These are phyloP conservation scores for Poeciliopsis prolifica DNA, from an alignment of 2,113 vertebrate species.

Conservation along the genomic window DNA sequence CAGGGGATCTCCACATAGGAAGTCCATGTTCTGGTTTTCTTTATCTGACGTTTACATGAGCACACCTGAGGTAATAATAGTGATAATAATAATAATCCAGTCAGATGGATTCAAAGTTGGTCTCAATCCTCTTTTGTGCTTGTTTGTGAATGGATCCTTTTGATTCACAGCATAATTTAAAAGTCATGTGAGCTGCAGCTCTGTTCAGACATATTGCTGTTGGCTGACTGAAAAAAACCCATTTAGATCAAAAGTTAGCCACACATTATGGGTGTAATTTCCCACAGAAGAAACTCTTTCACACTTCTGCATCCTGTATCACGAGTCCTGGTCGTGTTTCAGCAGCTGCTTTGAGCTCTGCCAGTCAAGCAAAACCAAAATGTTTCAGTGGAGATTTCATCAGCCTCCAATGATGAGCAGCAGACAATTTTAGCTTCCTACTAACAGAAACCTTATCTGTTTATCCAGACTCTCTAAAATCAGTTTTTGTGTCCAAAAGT, in stretches of 20 bases:
- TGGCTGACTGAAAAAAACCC: neutral
- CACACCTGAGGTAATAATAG: neutral
- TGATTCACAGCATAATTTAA: neutral
- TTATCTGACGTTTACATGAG: neutral
- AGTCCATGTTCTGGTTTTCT: neutral
- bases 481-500: neutral
- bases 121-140: too few species aligned
- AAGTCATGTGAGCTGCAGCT: neutral
- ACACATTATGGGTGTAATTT: slow-evolving; percentile 31
- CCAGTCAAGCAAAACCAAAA: slow-evolving; percentile 29
- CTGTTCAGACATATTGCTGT: neutral
- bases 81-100: too few species aligned
- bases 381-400: slow-evolving; percentile 21
- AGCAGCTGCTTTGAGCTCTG: slow-evolving; percentile 48
- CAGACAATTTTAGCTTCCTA: neutral
- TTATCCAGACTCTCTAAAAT: neutral
- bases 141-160: slow-evolving; percentile 1
- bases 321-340: slow-evolving; percentile 4
- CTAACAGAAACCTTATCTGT: neutral
- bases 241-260: neutral
- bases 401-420: neutral
- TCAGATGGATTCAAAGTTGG: neutral
- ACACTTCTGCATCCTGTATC: slow-evolving; percentile 49
- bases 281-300: slow-evolving; percentile 15
- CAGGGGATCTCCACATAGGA: slow-evolving; percentile 18